These are phyloP conservation scores for Eulithis testata DNA, from an alignment of 2,888 invertebrate genomes.

Conservation along the genomic window DNA sequence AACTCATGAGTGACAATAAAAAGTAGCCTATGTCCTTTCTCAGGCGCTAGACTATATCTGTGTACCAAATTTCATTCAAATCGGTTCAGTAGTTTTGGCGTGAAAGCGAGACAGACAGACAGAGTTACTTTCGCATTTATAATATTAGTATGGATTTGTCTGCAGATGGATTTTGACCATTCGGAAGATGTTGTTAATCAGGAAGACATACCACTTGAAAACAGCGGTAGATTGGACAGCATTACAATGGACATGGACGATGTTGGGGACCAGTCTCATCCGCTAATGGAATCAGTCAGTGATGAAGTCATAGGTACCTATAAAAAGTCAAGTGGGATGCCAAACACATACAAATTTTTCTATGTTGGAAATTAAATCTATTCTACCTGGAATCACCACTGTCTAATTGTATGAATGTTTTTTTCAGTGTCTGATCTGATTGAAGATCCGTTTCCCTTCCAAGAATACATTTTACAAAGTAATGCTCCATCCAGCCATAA, in stretches of 20 bases:
- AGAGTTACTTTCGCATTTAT: too few species aligned
- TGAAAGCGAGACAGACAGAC: too few species aligned
- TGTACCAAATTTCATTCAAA: too few species aligned
- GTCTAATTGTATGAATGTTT: neutral
- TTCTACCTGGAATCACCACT: too few species aligned
- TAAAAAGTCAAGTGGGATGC: too few species aligned
- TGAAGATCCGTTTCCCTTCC: constrained; percentile 69
- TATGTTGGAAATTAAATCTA: too few species aligned
- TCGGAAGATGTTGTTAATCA: constrained; percentile 64
- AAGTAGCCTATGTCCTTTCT: too few species aligned
- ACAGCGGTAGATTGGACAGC: constrained; percentile 54
- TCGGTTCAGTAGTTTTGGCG: too few species aligned
- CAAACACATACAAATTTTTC: too few species aligned
- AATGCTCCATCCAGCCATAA: constrained; percentile 57
- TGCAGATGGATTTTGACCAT: constrained; percentile 75
- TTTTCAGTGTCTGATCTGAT: constrained; percentile 70
- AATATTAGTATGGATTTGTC: neutral
- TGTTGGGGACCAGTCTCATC: constrained; percentile 64
- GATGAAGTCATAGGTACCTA: constrained; percentile 75
- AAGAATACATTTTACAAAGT: constrained; percentile 66
- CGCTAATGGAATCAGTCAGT: constrained; percentile 71
- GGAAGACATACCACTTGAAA: constrained; percentile 63
- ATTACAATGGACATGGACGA: constrained; percentile 75
- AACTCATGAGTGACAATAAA: too few species aligned
- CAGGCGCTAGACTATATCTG: too few species aligned